Percentiles rank a stretch among this genome's conserved stretches.
Conservation (phyloP, 2,888 invertebrate species). For the Synergus gifuensis region DNA sequence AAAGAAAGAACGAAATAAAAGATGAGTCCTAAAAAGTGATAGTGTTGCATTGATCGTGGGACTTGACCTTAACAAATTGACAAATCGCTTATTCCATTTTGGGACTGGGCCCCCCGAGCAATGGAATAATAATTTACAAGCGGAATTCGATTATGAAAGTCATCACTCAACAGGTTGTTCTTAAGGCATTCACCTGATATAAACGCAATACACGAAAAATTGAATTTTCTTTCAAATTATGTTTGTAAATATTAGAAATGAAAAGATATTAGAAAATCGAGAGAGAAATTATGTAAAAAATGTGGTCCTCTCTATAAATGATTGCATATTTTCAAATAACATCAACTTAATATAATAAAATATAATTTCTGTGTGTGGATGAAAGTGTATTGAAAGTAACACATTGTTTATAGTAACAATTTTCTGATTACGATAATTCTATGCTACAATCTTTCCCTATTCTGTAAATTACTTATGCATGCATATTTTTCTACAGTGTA, state of each 20-base stretch:
- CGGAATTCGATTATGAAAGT: slow-evolving; percentile 32
- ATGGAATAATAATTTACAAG: slow-evolving; percentile 14
- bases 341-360: not conserved
- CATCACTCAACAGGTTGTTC: slow-evolving; percentile 26
- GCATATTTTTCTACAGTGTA: not conserved
- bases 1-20: not conserved
- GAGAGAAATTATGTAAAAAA: no score
- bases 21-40: not conserved
- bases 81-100: slow-evolving; percentile 15
- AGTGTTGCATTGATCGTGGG: not conserved
- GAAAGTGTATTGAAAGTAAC: not conserved
- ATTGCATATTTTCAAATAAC: not conserved
- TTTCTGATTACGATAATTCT: not conserved
- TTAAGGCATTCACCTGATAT: not conserved
- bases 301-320: no score
- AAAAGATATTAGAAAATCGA: not conserved
- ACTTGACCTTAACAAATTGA: slow-evolving; percentile 2
- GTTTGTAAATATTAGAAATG: not conserved
- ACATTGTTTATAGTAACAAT: not conserved
- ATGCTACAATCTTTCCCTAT: not conserved
- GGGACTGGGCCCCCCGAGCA: not conserved
- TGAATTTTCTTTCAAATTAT: not conserved
- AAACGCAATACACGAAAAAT: not conserved
- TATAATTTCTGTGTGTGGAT: not conserved
- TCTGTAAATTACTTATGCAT: not conserved